Evolutionary conservation across 2,797 vertebrate species (phyloP), one percentile per base, ranked within the genome.

Genomic region (Rhinophrynus dorsalis): DNA sequence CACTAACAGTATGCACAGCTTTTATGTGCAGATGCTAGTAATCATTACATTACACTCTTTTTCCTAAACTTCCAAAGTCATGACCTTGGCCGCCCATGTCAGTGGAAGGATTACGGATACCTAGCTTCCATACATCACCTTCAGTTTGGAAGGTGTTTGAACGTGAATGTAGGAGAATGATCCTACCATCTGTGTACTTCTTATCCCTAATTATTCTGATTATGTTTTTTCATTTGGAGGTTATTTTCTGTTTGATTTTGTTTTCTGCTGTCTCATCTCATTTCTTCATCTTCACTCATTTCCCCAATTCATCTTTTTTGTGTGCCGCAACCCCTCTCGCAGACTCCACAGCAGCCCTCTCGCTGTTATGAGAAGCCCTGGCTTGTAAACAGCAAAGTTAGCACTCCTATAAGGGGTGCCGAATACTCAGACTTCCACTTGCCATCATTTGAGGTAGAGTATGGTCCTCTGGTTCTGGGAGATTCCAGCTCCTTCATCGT

Each of bases 321-420:
- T 70, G 44, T 67, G 23, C 59, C 44, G 33, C 74, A 75, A 75
- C 63, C 56, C 85, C 84, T 78, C 88, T 76, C 92, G 84, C 94
- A 98, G 96, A 96, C 95, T 89, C 91, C 94, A 86, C 92, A 93
- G 64, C 92, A 94, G 89, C 88, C 92, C 86, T 93, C 92, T 35
- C 96, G 97, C 84, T 95, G 94, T 91, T 99, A 98, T 93, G 97
- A 96, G 91, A 99, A 98, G 92, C 97, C 97, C 90, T 99, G 97
- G 97, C 92, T 98, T 92, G 90, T 95, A 88, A 95, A 98, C 96
- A 98, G 97, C 96, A 99, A 96, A 94, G 94, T 91, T 77, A 82
- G 93, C 85, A 90, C 93, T 85, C 89, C 93, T 77, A 82, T 92
- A 91, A 94, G 93, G 94, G 94, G 93, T 91, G 91, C 88, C 87